Base-by-base conservation (phyloP, 2,113 vertebrate genomes). In the Phodopus roborovskii region DNA sequence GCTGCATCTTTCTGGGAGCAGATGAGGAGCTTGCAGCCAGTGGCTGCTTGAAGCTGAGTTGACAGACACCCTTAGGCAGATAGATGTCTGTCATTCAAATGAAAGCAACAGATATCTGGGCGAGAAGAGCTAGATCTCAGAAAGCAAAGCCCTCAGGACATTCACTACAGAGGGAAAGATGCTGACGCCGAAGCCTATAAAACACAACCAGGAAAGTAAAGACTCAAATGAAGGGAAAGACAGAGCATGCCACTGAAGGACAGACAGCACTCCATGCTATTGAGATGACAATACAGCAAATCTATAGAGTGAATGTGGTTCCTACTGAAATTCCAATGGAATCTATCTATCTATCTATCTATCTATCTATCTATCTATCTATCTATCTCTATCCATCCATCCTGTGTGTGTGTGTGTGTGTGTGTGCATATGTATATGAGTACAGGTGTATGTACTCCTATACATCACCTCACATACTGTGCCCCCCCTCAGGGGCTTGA, bases 1-100 rank as follows among this genome's bases (percentile, higher is more conserved):
- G 11, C 26, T 19, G 53, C 28, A 1, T 12, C 78, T 42, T 26
- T 3, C 0, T 0, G 4, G n/a, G 42, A 11, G 39, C 20, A 48
- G 81, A 90, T 75, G 50, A n/a, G 1, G 16, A 60, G 5, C 13
- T 45, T 91, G 45, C 60, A 36, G 3, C 0, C 33, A 62, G 56
- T 3, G 6, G 0, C 39, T 0, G 28, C 20, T 7, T 70, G 10
- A 60, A 86, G 39, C n/a, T 64, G 36, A 2, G 1, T 70, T 71
- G 30, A 0, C 9, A 39, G 11, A 17, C 64, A 71, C 36, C 50
- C 42, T 70, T 4, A 45, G 20, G 85, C n/a, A n/a, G 26, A 36
- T 2, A 17, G 9, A 15, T 83, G 19, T 36, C 19, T 83, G 20
- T 36, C 19, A 73, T 33, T 30, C 66, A 17, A 10, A n/a, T 3